Conservation (phyloP, 2,113 vertebrate genomes). For the Porphyrio hochstetteri region DNA sequence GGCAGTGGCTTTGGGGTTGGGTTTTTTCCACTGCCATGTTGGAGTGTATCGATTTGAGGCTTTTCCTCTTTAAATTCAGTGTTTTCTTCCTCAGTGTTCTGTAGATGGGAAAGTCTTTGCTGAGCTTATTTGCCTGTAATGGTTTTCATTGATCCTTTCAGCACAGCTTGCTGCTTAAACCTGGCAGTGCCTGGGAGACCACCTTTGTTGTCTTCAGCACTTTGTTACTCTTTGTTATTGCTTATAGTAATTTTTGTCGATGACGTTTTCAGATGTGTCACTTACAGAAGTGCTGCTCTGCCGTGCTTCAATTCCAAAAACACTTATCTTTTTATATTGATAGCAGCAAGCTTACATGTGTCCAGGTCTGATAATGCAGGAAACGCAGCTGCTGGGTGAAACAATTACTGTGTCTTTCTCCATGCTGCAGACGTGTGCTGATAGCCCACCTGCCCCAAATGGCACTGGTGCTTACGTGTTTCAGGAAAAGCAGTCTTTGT, state of each 20-base stretch:
- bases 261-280: not conserved
- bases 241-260: not conserved
- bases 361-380: not conserved
- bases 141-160: not conserved
- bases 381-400: not conserved
- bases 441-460: not conserved
- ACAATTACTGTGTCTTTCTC: not conserved
- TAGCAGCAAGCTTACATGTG: not conserved
- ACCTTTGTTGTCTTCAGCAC: not conserved
- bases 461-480: rapidly evolving
- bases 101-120: not conserved
- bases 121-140: not conserved
- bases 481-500: not conserved
- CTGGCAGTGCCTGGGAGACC: not conserved
- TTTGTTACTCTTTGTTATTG: not conserved
- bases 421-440: not conserved
- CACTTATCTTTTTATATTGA: not conserved
- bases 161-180: not conserved
- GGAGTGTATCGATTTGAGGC: not conserved
- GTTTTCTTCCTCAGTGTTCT: not conserved
- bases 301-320: not conserved
- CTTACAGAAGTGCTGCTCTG: not conserved
- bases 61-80: not conserved
- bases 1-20: too few relatives aligned
- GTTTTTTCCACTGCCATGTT: not conserved